Evolutionary conservation across 2,113 vertebrate species (phyloP).

Genomic region (Nycticryphes semicollaris): DNA sequence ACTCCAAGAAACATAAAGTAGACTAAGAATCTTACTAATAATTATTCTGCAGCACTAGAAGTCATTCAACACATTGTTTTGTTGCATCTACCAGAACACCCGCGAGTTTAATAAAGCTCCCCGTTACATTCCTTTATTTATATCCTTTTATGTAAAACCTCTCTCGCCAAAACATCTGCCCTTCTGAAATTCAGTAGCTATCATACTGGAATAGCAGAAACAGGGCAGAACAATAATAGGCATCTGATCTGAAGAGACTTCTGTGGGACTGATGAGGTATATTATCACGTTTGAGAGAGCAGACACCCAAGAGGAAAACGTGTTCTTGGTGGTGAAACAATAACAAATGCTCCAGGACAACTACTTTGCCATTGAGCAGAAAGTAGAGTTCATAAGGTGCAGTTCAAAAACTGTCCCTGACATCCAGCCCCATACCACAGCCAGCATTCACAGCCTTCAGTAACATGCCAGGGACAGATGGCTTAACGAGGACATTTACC

Average conservation of each 20-base stretch:
- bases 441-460: neutral
- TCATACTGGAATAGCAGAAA: neutral
- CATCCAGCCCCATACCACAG: neutral
- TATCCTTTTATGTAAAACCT: neutral
- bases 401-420: neutral
- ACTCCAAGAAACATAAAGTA: neutral
- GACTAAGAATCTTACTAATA: neutral
- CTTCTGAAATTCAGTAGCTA: neutral
- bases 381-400: neutral
- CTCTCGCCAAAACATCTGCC: neutral
- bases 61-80: neutral
- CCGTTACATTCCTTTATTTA: neutral
- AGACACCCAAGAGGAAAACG: neutral
- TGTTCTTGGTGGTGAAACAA: neutral
- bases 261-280: accelerated
- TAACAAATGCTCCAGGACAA: neutral
- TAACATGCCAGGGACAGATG: neutral
- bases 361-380: neutral
- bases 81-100: neutral
- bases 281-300: neutral
- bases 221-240: neutral
- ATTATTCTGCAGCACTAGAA: neutral
- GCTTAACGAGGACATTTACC: neutral
- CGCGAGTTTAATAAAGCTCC: neutral
- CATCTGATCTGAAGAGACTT: neutral